These are phyloP conservation scores for Meriones unguiculatus DNA, from an alignment of 2,113 vertebrate genomes.

Conservation along the genomic window DNA sequence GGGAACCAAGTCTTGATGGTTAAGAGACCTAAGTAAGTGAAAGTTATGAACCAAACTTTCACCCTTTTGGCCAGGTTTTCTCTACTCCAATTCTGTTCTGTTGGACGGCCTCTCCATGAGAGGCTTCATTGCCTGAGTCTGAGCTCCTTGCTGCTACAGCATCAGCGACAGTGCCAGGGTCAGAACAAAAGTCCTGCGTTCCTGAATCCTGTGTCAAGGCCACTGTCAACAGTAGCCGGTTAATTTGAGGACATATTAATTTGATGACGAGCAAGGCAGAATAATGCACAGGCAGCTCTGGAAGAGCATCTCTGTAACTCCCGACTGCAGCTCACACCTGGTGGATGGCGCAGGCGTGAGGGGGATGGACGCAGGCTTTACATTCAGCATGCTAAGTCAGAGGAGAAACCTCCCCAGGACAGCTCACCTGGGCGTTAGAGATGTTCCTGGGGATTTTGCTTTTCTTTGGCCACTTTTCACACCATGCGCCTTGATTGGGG, in stretches of 20 bases:
- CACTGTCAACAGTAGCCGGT: background rate
- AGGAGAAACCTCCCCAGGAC: background rate
- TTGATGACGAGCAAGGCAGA: background rate
- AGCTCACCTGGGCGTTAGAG: background rate
- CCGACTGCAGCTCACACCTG: background rate
- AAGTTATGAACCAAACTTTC: background rate
- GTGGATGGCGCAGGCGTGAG: background rate
- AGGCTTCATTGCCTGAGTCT: background rate
- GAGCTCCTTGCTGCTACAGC: background rate
- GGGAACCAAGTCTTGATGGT: background rate
- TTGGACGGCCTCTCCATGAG: background rate
- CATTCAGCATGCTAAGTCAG: background rate
- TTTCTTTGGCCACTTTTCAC: background rate
- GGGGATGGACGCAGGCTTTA: background rate
- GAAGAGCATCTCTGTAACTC: background rate
- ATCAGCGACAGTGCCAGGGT: background rate
- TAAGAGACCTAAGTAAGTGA: background rate
- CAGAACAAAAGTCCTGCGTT: background rate
- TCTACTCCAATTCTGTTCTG: background rate
- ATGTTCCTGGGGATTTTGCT: background rate
- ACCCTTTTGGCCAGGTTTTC: background rate
- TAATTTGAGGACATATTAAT: background rate
- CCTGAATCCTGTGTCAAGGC: background rate
- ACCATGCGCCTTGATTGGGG: background rate
- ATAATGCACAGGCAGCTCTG: background rate